Evolutionary conservation across 2,888 invertebrate genomes (phyloP), one percentile per base, ranked within the genome.

Genomic region (Biston betularia): DNA sequence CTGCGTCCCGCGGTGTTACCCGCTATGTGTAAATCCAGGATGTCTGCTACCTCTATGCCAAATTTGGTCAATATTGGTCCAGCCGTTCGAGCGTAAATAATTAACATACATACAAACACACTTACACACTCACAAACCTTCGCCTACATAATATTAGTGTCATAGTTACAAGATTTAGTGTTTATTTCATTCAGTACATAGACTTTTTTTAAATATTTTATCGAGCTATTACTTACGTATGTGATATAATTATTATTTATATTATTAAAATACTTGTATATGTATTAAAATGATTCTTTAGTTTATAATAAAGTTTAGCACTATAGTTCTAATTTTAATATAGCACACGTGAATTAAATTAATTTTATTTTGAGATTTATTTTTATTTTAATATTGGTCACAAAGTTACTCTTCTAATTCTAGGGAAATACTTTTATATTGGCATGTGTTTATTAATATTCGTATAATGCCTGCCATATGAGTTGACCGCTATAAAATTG

Each of bases 321-420:
- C 62, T 44, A n/a, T 56, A 56, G 50, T 65, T n/a, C n/a, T 14
- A 34, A 49, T 57, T 66, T 65, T 48, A 61, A 59, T 56, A 45
- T 56, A 61, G 62, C 66, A 66, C 63, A 56, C 59, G 45, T 63
- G 55, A 63, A 58, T 67, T 66, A 62, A 55, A 61, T 57, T 14
- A 65, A 61, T 61, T 56, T 40, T 45, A 57, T 63, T 63, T 68
- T 59, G 48, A 60, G 52, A 63, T 60, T 56, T 60, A 60, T 63
- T 60, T 68, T 63, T 59, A 42, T 60, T 62, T 52, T 53, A 44
- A 35, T 54, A 12, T 55, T n/a, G 40, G 68, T 68, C 63, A 68
- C 60, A 59, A 62, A 66, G 40, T 34, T 54, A 48, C 54, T 50
- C 11, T 54, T 54, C 3, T 33, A 14, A 2, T 15, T 52, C 11